These are phyloP conservation scores for Gasterosteus aculeatus DNA, from an alignment of 2,113 vertebrate genomes.

Conservation along the genomic window DNA sequence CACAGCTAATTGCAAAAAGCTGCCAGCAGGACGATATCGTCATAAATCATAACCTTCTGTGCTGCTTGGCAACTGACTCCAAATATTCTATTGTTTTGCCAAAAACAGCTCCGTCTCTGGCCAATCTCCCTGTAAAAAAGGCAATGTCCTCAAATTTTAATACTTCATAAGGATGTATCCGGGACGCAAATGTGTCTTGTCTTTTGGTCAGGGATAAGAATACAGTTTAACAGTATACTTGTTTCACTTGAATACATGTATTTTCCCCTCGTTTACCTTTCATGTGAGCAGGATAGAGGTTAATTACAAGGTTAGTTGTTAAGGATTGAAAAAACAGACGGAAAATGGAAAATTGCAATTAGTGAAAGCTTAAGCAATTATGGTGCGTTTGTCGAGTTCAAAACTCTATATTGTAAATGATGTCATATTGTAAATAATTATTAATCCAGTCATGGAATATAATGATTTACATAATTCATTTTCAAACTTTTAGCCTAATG, in stretches of 20 bases:
- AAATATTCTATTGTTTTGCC: conserved; percentile 79
- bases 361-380: not conserved
- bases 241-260: not conserved
- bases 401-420: not conserved
- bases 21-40: conserved; percentile 76
- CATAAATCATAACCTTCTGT: conserved; percentile 76
- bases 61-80: conserved; percentile 76
- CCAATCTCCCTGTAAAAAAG: conserved; percentile 46
- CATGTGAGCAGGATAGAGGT: not conserved
- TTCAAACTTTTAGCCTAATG: not conserved
- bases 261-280: not conserved
- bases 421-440: not conserved
- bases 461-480: not conserved
- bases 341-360: not conserved
- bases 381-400: not conserved
- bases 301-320: conserved; percentile 12
- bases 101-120: conserved; percentile 59
- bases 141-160: conserved; percentile 49
- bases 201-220: not conserved
- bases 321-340: not conserved
- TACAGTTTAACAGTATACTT: not conserved
- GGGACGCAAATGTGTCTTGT: not conserved
- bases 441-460: not conserved
- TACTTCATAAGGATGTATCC: conserved; percentile 16
- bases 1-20: conserved; percentile 79